Conservation (phyloP, 2,888 invertebrate species). For the Aspidiotus rigidus region DNA sequence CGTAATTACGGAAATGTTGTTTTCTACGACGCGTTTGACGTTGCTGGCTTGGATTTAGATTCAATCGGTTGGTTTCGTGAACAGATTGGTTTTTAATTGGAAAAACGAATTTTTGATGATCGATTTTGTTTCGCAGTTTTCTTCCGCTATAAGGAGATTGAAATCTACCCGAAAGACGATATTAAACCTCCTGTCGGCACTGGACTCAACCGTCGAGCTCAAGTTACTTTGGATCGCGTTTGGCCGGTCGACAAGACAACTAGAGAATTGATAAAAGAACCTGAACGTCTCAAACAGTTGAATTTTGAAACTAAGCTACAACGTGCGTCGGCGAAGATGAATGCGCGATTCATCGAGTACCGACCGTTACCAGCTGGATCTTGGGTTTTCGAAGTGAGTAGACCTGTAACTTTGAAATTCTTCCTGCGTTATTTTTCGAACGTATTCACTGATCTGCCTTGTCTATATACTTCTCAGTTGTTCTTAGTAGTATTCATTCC, state of each 20-base stretch:
- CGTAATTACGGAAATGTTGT: slow-evolving; percentile 83
- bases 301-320: slow-evolving; percentile 79
- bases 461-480: background rate
- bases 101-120: background rate
- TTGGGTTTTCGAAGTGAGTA: slow-evolving; percentile 81
- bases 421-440: too few species aligned
- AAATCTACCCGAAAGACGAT: slow-evolving; percentile 83
- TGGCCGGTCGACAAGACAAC: slow-evolving; percentile 86
- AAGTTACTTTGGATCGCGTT: slow-evolving; percentile 84
- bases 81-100: too few species aligned
- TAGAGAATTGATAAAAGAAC: slow-evolving; percentile 67
- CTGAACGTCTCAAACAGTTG: slow-evolving; percentile 64
- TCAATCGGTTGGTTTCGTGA: slow-evolving; percentile 54
- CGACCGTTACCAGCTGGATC: slow-evolving; percentile 82
- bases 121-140: slow-evolving; percentile 53
- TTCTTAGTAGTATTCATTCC: background rate
- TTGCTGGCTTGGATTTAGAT: slow-evolving; percentile 77
- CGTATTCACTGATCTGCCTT: background rate
- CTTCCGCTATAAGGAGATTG: slow-evolving; percentile 88
- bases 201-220: slow-evolving; percentile 81
- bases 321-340: slow-evolving; percentile 72
- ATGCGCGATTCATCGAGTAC: slow-evolving; percentile 87
- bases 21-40: slow-evolving; percentile 74
- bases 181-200: slow-evolving; percentile 79
- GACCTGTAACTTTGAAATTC: slow-evolving; percentile 16